These are phyloP conservation scores for Macropodus opercularis DNA, from an alignment of 2,797 vertebrate species.

Conservation along the genomic window DNA sequence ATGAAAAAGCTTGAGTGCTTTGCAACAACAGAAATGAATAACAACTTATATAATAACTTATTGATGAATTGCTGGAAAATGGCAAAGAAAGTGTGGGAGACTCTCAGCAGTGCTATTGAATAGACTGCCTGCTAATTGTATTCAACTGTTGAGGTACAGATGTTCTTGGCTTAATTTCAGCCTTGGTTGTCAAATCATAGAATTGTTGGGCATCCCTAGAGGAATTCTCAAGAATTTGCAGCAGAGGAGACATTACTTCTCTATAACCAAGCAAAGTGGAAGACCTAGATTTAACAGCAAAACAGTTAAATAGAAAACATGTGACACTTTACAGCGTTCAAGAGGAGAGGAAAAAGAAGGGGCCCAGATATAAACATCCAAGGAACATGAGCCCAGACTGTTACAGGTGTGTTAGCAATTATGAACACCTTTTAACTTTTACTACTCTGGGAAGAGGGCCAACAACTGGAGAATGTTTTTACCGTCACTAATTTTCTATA, in stretches of 20 bases:
- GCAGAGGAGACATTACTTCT: slow-evolving; percentile 21
- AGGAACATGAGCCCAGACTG: slow-evolving; percentile 70
- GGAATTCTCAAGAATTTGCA: slow-evolving; percentile 26
- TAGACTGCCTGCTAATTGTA: slow-evolving; percentile 20
- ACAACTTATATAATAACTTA: slow-evolving; percentile 31
- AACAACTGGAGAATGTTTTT: slow-evolving; percentile 76
- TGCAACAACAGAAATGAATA: slow-evolving; percentile 39
- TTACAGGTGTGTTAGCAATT: slow-evolving; percentile 86
- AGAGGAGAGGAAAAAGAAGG: slow-evolving; percentile 56
- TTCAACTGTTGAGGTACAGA: slow-evolving; percentile 47
- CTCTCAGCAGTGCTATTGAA: slow-evolving; percentile 45
- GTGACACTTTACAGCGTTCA: slow-evolving; percentile 62
- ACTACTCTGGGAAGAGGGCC: slow-evolving; percentile 71
- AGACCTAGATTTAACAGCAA: slow-evolving; percentile 55
- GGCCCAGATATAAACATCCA: slow-evolving; percentile 77
- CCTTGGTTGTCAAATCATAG: slow-evolving; percentile 47
- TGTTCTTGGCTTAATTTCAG: slow-evolving; percentile 47
- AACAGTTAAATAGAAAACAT: slow-evolving; percentile 76
- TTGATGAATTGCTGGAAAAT: slow-evolving; percentile 39
- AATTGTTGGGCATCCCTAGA: slow-evolving; percentile 40
- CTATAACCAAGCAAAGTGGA: slow-evolving; percentile 51
- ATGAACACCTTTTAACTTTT: slow-evolving; percentile 80
- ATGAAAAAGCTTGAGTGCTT: slow-evolving; percentile 11
- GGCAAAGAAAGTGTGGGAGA: slow-evolving; percentile 7
- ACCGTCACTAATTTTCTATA: slow-evolving; percentile 70